Evolutionary conservation across 2,113 vertebrate species (phyloP).

Genomic region (Athene cunicularia): DNA sequence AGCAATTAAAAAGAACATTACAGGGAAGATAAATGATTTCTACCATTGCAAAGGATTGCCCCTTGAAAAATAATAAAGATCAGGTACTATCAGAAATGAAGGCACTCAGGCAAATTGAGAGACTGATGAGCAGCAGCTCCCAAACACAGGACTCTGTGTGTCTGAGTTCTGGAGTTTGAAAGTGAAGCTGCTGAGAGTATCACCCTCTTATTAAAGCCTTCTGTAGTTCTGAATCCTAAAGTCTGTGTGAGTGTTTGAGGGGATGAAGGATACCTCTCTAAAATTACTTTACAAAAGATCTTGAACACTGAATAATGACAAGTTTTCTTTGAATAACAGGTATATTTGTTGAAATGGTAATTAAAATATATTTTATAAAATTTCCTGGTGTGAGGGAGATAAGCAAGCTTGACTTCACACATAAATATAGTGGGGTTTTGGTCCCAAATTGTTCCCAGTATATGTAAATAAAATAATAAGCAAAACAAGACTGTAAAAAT

Average conservation of each 20-base stretch:
- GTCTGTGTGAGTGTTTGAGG: neutral
- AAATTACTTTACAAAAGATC: neutral
- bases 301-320: neutral
- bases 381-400: neutral
- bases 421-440: fast-evolving
- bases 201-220: neutral
- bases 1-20: neutral
- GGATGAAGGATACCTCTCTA: neutral
- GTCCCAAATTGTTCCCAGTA: neutral
- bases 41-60: neutral
- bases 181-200: neutral
- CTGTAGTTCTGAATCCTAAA: neutral
- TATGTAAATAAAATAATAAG: neutral
- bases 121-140: neutral
- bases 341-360: neutral
- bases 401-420: neutral
- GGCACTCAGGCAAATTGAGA: neutral
- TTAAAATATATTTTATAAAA: neutral
- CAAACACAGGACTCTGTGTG: neutral
- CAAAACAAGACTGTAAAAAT: neutral
- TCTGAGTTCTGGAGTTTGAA: neutral
- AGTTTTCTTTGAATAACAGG: neutral
- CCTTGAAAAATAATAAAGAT: neutral
- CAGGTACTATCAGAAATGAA: neutral
- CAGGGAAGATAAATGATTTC: neutral